Base-by-base conservation (phyloP, 2,113 vertebrate species). In the Dendrocopos noguchii region DNA sequence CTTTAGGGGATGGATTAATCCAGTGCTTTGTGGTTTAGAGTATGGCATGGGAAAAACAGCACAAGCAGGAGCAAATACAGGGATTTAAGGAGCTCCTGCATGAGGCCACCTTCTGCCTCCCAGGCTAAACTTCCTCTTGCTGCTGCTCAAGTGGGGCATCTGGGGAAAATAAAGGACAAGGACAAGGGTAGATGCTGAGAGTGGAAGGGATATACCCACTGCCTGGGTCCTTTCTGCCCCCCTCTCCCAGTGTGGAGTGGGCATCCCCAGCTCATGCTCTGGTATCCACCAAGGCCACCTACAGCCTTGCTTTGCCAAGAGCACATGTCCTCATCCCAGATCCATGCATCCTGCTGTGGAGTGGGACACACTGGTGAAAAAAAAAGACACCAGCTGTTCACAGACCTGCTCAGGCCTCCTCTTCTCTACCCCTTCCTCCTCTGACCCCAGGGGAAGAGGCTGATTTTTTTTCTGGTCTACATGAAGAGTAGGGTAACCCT, bases 311-410 rank as follows among this genome's bases (percentile, higher is more conserved):
- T 47, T 21, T 84, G 72, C 31, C 55, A 39, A 24, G 46, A 18
- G 5, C 33, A 52, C 33, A 4, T 1, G 4, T 42, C 44, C 80
- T 71, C 50, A 31, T 12, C 31, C 55, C 81, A 56, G 74, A 11
- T 22, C 13, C 0, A 1, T 1, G n/a, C 25, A 14, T 25, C 24
- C 39, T 2, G 2, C 3, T 2, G 44, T 39, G 4, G 33, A 29
- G 34, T 0, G 4, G 55, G 27, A 93, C 39, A 27, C 15, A 10
- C 80, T 60, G 77, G 33, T 56, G 52, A 66, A 67, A 59, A 75
- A 60, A 12, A 39, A 60, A 12, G 31, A 16, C 80, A 53, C 22
- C 4, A 1, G 15, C 24, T 7, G 0, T 52, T 44, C 2, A 0
- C 27, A 24, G 55, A 24, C 11, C 5, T 9, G 0, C 66, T 88